Conservation (phyloP, 2,888 invertebrate species). For the Automeris io region DNA sequence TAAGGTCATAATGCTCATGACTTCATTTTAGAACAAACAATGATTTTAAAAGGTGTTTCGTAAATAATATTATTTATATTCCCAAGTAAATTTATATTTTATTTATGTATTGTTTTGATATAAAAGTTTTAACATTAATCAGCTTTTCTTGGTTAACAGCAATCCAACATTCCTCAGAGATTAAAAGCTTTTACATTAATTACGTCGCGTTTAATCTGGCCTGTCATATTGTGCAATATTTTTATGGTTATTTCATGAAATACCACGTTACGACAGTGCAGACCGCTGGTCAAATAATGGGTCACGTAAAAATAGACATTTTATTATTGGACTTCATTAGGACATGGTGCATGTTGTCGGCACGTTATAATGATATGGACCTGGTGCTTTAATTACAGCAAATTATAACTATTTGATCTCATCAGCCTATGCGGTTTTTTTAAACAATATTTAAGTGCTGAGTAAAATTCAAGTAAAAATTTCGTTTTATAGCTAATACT, state of each 20-base stretch:
- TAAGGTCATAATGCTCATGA: too few species aligned
- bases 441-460: neutral
- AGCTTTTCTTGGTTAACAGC: conserved; percentile 30
- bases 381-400: conserved; percentile 10
- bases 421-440: too few species aligned
- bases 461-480: neutral
- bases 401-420: too few species aligned
- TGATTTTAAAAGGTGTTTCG: conserved; percentile 21
- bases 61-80: conserved; percentile 28
- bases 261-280: conserved; percentile 38
- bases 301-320: conserved; percentile 58
- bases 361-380: conserved; percentile 34
- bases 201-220: conserved; percentile 30
- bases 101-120: conserved; percentile 40
- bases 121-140: conserved; percentile 49
- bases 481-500: conserved; percentile 10
- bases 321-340: conserved; percentile 59
- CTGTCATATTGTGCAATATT: conserved; percentile 53
- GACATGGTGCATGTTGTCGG: conserved; percentile 37
- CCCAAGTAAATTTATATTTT: conserved; percentile 29
- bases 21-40: conserved; percentile 24
- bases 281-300: conserved; percentile 51
- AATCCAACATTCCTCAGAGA: conserved; percentile 39
- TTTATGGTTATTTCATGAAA: conserved; percentile 52
- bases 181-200: conserved; percentile 27